Conservation (phyloP, 2,113 vertebrate species). For the Prietella phreatophila region DNA sequence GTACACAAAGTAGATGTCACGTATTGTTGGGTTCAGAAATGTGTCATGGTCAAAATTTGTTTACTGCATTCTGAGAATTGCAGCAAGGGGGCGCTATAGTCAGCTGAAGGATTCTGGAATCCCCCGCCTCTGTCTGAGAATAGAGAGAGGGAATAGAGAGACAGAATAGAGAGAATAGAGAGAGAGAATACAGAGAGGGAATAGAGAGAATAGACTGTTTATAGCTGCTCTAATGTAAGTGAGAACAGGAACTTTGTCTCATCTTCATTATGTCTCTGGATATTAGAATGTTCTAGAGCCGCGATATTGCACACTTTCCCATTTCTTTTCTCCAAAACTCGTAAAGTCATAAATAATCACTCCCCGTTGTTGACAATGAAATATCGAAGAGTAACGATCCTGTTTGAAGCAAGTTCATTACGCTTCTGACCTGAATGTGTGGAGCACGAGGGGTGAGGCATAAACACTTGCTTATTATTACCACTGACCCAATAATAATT, state of each 20-base stretch:
- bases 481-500: too few relatives aligned
- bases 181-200: too few relatives aligned
- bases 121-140: too few relatives aligned
- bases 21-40: too few relatives aligned
- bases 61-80: not conserved
- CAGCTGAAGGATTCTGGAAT: not conserved
- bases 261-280: not conserved
- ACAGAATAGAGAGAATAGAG: too few relatives aligned
- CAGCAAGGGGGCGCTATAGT: not conserved
- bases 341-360: not conserved
- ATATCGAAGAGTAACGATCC: not conserved
- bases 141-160: too few relatives aligned
- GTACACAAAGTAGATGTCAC: too few relatives aligned
- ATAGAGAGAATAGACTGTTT: not conserved
- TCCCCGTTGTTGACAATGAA: not conserved
- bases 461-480: not conserved
- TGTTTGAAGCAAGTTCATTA: not conserved
- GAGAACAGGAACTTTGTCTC: not conserved
- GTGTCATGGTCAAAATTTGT: too few relatives aligned
- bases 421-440: not conserved
- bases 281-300: not conserved
- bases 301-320: not conserved
- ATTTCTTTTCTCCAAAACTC: not conserved
- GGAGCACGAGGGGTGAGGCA: not conserved
- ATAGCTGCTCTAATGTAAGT: not conserved